phyloP scores from a whole-genome alignment of 1,140 invertebrate genomes.

The Halictus rubicundus region DNA sequence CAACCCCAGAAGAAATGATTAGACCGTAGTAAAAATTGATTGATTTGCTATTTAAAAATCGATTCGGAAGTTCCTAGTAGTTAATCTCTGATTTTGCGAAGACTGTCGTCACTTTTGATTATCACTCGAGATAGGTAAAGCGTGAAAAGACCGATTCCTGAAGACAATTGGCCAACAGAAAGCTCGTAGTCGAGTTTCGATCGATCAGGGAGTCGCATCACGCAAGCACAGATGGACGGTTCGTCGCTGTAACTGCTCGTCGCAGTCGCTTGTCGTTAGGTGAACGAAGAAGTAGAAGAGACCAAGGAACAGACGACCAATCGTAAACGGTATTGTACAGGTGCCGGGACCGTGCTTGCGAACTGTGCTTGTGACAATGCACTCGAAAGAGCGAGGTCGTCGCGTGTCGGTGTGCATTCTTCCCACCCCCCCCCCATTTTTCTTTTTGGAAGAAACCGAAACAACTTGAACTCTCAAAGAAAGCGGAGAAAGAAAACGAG shows the following conservation, averaged over 20 bases:
- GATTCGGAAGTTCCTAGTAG: no score
- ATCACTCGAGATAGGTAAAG: no score
- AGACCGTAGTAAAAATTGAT: no score
- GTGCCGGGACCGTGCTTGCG: slow-evolving; percentile 48
- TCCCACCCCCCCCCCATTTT: background rate
- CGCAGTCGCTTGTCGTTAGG: slow-evolving; percentile 38
- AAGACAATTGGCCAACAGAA: no score
- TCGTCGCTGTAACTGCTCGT: slow-evolving; percentile 31
- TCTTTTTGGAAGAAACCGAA: background rate
- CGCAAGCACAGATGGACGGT: slow-evolving; percentile 35
- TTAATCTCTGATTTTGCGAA: no score
- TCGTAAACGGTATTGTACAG: slow-evolving; percentile 62
- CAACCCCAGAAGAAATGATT: no score
- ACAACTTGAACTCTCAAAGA: background rate
- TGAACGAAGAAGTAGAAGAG: slow-evolving; percentile 65
- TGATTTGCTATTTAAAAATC: no score
- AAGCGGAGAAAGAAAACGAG: background rate
- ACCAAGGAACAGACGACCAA: slow-evolving; percentile 67
- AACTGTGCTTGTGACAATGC: slow-evolving; percentile 76
- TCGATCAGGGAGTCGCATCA: background rate
- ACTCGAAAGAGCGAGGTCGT: slow-evolving; percentile 4
- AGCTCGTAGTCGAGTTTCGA: no score
- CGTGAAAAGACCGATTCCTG: no score
- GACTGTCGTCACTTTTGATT: no score
- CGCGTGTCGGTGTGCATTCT: background rate